These are phyloP conservation scores for Acromyrmex heyeri DNA, from an alignment of 1,140 invertebrate species.

Conservation along the genomic window DNA sequence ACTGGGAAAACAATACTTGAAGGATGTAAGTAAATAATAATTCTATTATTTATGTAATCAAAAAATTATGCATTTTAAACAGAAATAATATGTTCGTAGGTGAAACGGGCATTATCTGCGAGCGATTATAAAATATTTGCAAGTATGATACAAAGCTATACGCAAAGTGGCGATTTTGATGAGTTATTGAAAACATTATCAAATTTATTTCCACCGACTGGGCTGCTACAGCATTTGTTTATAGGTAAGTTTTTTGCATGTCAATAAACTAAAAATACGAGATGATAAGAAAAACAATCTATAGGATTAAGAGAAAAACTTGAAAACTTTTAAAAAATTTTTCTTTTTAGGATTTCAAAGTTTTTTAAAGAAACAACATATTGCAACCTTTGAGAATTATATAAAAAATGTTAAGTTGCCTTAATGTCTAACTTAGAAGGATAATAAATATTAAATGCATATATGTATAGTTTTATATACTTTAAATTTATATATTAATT, in stretches of 20 bases:
- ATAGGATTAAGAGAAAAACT: neutral
- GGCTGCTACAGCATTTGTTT: constrained; percentile 88
- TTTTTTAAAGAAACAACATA: constrained; percentile 80
- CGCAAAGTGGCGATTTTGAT: constrained; percentile 86
- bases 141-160: constrained; percentile 88
- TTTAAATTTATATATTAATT: neutral
- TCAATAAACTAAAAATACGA: neutral
- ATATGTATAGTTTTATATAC: constrained; percentile 20
- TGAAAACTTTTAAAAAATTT: constrained; percentile 20
- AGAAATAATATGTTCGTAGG: constrained; percentile 80
- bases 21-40: constrained; percentile 72
- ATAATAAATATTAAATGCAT: neutral
- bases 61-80: constrained; percentile 19
- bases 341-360: constrained; percentile 78
- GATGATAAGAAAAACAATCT: neutral
- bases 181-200: constrained; percentile 86
- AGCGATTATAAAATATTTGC: constrained; percentile 88
- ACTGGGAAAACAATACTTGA: constrained; percentile 79
- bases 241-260: constrained; percentile 83
- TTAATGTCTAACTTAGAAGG: neutral
- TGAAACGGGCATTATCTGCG: constrained; percentile 86
- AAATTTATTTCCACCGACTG: constrained; percentile 86
- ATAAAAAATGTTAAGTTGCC: constrained; percentile 30
- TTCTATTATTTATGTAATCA: constrained; percentile 3
- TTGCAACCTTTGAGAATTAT: constrained; percentile 70